Evolutionary conservation across 2,797 vertebrate genomes (phyloP).

Genomic region (Holocentrus rufus): DNA sequence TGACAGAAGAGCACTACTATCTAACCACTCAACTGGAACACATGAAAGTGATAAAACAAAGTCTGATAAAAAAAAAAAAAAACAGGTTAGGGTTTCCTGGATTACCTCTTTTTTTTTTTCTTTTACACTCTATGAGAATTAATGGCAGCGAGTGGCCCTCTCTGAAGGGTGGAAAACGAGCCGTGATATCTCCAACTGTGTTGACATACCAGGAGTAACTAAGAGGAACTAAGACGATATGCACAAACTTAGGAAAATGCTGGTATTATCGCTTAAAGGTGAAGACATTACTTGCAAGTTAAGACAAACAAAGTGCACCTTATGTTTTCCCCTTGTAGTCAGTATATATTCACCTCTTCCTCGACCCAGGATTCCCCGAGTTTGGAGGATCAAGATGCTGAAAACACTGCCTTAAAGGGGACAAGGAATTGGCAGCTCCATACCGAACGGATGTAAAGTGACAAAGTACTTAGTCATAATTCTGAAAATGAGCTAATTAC

Average conservation of each 20-base stretch:
- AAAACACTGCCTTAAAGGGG: constrained; percentile 16
- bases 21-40: too few relatives aligned
- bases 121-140: too few relatives aligned
- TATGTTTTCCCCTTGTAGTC: background rate
- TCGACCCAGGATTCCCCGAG: constrained; percentile 2
- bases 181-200: too few relatives aligned
- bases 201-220: too few relatives aligned
- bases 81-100: too few relatives aligned
- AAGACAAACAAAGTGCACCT: constrained; percentile 47
- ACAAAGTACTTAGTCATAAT: constrained; percentile 2
- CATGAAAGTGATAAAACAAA: too few relatives aligned
- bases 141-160: too few relatives aligned
- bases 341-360: constrained; percentile 5
- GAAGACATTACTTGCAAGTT: constrained; percentile 39
- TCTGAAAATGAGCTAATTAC: background rate
- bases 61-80: too few relatives aligned
- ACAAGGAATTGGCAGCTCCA: background rate
- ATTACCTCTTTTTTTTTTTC: too few relatives aligned
- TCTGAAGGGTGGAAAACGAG: too few relatives aligned
- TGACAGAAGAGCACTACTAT: too few relatives aligned
- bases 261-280: constrained; percentile 28
- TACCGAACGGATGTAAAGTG: constrained; percentile 7
- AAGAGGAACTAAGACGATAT: too few relatives aligned
- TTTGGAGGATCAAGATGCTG: constrained; percentile 5
- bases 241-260: constrained; percentile 35